phyloP scores from a whole-genome alignment of 2,797 vertebrate genomes.

The Decapterus maruadsi region DNA sequence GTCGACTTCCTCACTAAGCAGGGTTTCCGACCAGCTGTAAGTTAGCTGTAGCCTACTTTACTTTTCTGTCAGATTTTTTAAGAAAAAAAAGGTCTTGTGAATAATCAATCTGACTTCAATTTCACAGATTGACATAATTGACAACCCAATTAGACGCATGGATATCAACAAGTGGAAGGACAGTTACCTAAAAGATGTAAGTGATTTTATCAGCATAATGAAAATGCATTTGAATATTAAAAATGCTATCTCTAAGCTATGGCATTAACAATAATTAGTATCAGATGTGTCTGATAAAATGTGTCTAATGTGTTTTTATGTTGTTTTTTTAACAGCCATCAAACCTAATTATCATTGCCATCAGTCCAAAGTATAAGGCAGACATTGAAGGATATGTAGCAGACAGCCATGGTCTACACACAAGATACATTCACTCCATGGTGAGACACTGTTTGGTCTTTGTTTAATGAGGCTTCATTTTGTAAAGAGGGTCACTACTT shows the following conservation, averaged over 20 bases:
- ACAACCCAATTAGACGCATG: conserved; percentile 86
- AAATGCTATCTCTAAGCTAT: not conserved
- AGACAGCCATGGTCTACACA: conserved; percentile 90
- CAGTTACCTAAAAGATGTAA: conserved; percentile 90
- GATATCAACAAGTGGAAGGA: conserved; percentile 93
- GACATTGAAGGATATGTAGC: conserved; percentile 89
- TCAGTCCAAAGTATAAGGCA: conserved; percentile 94
- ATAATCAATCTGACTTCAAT: not conserved
- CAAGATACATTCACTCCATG: conserved; percentile 93
- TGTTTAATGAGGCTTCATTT: not conserved
- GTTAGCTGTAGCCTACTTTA: conserved; percentile 1
- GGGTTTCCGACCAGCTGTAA: conserved; percentile 89
- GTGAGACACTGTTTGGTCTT: conserved; percentile 78
- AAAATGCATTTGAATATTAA: too few species aligned
- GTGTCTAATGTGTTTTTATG: not conserved
- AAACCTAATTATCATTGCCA: conserved; percentile 92
- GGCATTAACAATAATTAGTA: not conserved
- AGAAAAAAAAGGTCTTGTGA: not conserved
- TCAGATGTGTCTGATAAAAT: not conserved
- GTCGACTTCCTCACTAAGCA: conserved; percentile 90
- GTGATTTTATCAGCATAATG: conserved; percentile 54
- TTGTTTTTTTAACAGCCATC: conserved; percentile 82
- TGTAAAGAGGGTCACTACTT: not conserved
- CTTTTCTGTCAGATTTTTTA: not conserved
- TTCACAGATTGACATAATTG: conserved; percentile 90